Conservation (phyloP, 2,888 invertebrate genomes). For the Entomobrya multifasciata region DNA sequence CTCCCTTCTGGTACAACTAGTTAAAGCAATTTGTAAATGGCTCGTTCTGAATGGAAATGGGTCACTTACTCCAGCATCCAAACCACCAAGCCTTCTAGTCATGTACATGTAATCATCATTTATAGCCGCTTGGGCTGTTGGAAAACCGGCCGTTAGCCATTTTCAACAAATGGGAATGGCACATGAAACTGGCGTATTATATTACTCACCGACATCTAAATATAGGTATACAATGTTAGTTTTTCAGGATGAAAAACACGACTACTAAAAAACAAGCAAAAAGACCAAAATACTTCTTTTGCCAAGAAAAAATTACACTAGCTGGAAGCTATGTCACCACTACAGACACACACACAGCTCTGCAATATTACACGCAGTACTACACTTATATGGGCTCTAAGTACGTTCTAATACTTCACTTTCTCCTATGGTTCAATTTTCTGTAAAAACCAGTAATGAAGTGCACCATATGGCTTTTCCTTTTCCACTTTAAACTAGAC, state of each 20-base stretch:
- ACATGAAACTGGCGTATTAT: constrained; percentile 47
- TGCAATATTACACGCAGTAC: constrained; percentile 5
- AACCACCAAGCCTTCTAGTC: constrained; percentile 54
- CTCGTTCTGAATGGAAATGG: constrained; percentile 75
- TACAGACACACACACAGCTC: background rate
- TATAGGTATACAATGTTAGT: constrained; percentile 26
- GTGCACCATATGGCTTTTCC: constrained; percentile 59
- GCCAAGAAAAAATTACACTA: background rate
- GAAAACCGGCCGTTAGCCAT: constrained; percentile 57
- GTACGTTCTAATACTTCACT: background rate
- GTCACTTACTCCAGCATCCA: constrained; percentile 73
- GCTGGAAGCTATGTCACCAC: background rate
- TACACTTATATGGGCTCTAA: no score
- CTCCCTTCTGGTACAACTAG: constrained; percentile 66
- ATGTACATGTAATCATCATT: constrained; percentile 70
- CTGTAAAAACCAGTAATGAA: constrained; percentile 45
- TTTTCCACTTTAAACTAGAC: constrained; percentile 44
- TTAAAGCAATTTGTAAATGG: constrained; percentile 63
- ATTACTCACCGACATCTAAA: constrained; percentile 23
- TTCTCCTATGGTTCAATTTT: constrained; percentile 5
- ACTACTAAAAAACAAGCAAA: constrained; percentile 1
- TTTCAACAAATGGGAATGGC: constrained; percentile 59
- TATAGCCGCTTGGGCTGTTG: constrained; percentile 61
- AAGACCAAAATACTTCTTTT: background rate
- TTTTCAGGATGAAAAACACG: background rate